A percentile compares a stretch with the other conserved stretches of the same genome.
These are phyloP conservation scores for Araneus ventricosus DNA, from an alignment of 1,140 invertebrate species.

Conservation along the genomic window DNA sequence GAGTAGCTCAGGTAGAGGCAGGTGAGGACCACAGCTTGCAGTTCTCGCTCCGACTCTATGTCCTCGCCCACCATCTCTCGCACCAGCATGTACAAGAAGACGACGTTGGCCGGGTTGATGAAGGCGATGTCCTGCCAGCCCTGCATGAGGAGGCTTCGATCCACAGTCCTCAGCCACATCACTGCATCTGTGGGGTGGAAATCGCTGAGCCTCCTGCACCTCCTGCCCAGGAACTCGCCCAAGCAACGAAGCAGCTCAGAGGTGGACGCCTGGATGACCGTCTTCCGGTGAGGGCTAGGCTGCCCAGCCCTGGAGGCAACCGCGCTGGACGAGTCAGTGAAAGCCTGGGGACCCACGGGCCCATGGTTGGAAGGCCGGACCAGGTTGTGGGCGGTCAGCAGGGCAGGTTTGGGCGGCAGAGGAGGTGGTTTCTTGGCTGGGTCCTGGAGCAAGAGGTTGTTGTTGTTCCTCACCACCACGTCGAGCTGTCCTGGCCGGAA, in stretches of 20 bases:
- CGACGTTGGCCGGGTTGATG: constrained; percentile 99
- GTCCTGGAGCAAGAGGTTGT: constrained; percentile 76
- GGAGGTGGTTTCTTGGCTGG: constrained; percentile 71
- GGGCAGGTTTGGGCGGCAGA: constrained; percentile 76
- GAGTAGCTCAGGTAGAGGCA: constrained; percentile 99
- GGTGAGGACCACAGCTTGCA: constrained; percentile 97
- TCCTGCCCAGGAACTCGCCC: constrained; percentile 93
- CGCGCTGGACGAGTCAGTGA: constrained; percentile 5
- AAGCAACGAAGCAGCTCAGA: constrained; percentile 98
- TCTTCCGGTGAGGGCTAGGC: constrained; percentile 81
- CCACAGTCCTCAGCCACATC: constrained; percentile 98
- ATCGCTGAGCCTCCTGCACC: constrained; percentile 93
- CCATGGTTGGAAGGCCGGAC: constrained; percentile 68
- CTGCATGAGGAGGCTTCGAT: constrained; percentile 95
- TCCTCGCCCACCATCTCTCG: constrained; percentile 89
- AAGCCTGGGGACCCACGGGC: constrained; percentile 43
- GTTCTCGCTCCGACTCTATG: constrained; percentile 90
- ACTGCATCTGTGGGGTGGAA: constrained; percentile 92
- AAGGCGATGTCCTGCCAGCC: constrained; percentile 99
- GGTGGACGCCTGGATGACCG: constrained; percentile 98
- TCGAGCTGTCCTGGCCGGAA: constrained; percentile 79
- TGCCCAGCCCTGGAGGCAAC: not conserved
- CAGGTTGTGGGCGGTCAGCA: constrained; percentile 76
- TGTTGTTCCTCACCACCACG: constrained; percentile 80
- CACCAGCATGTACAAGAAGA: constrained; percentile 99